Percentiles rank a stretch among this genome's conserved stretches.
Conservation (phyloP, 92 coral and sea anemone species). For the Parazoanthus darwini region DNA sequence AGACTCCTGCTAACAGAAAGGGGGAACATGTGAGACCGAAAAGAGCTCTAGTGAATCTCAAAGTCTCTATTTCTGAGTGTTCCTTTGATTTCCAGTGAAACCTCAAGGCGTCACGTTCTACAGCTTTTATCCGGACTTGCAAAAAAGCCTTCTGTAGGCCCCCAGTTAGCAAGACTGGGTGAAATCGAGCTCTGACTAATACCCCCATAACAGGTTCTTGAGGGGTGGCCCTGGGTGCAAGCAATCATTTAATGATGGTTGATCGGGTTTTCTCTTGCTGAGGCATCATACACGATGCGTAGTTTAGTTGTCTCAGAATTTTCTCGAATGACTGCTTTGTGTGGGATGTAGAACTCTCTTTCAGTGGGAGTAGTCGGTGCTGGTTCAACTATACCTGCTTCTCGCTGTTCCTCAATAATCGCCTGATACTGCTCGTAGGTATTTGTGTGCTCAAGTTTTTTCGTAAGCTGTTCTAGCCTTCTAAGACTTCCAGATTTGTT, state of each 20-base stretch:
- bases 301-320: conserved; percentile 5
- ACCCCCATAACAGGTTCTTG: conserved; percentile 22
- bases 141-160: conserved; percentile 7
- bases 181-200: conserved; percentile 10
- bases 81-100: too few species aligned
- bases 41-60: too few species aligned
- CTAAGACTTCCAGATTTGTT: conserved; percentile 17
- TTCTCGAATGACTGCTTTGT: conserved; percentile 3
- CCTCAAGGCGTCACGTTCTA: too few species aligned
- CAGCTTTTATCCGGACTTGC: conserved; percentile 16
- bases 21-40: too few species aligned
- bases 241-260: conserved; percentile 1
- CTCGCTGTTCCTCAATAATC: conserved; percentile 25
- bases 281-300: conserved; percentile 7
- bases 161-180: conserved; percentile 25
- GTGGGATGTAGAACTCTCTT: conserved; percentile 7
- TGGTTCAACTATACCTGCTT: conserved; percentile 13
- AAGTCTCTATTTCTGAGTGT: too few species aligned
- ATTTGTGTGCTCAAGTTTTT: conserved; percentile 22
- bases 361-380: conserved; percentile 1
- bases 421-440: neutral
- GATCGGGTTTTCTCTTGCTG: neutral
- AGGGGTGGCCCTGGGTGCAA: conserved; percentile 25
- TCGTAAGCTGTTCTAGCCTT: neutral
- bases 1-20: neutral